Conservation (phyloP, 1,140 invertebrate genomes). For the Ladona fulva region DNA sequence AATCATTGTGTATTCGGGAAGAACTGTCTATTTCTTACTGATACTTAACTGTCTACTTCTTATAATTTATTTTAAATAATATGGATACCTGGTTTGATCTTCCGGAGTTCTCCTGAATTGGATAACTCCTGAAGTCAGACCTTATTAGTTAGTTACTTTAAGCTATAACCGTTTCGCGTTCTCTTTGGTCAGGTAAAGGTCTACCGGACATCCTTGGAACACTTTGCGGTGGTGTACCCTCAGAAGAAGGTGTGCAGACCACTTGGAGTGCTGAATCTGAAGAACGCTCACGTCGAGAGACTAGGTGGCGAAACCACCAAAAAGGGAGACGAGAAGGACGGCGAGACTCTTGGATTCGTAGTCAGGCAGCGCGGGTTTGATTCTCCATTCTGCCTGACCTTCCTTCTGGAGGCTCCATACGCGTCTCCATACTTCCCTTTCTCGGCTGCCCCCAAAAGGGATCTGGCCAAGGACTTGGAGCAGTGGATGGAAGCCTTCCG, state of each 20-base stretch:
- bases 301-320: conserved; percentile 34
- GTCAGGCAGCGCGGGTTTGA: conserved; percentile 52
- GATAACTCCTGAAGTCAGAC: too few species aligned
- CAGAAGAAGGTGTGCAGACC: conserved; percentile 53
- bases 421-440: not conserved
- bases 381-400: conserved; percentile 46
- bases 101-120: too few species aligned
- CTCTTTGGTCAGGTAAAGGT: conserved; percentile 43
- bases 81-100: too few species aligned
- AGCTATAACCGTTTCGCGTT: too few species aligned
- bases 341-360: conserved; percentile 36
- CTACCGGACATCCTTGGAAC: conserved; percentile 53
- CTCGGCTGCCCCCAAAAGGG: not conserved
- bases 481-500: conserved; percentile 53
- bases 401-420: conserved; percentile 43
- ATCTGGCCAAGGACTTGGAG: conserved; percentile 41
- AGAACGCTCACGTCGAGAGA: conserved; percentile 47
- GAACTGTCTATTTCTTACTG: too few species aligned
- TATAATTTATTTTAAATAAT: too few species aligned
- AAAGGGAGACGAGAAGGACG: conserved; percentile 18
- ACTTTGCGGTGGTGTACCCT: conserved; percentile 57
- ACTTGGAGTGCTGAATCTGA: conserved; percentile 50
- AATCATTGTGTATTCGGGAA: too few species aligned
- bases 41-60: too few species aligned
- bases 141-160: too few species aligned